These are phyloP conservation scores for Cirrhinus mrigala DNA, from an alignment of 2,797 vertebrate genomes.

Conservation along the genomic window DNA sequence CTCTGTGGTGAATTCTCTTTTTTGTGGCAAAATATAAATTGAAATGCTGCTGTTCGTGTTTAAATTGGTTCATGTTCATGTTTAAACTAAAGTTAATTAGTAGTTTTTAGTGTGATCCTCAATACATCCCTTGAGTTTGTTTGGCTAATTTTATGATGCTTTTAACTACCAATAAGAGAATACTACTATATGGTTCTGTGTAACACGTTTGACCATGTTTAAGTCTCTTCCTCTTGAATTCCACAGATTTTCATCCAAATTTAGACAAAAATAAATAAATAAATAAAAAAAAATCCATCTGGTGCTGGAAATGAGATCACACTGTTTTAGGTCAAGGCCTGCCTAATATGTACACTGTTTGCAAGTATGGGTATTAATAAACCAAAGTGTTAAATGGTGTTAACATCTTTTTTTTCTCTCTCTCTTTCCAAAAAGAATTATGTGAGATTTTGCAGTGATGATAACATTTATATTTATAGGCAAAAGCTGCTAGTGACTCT, in stretches of 20 bases:
- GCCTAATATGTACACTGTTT: neutral
- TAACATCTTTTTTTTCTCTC: neutral
- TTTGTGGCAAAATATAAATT: neutral
- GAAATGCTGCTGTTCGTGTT: neutral
- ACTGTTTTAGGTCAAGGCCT: neutral
- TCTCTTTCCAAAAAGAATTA: neutral
- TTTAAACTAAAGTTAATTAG: neutral
- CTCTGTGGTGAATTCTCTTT: neutral
- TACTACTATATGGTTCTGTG: neutral
- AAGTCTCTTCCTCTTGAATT: neutral
- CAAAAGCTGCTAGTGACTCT: neutral
- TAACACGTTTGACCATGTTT: neutral
- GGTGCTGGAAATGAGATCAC: neutral
- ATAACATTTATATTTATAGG: neutral
- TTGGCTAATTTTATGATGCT: neutral
- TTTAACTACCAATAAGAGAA: neutral
- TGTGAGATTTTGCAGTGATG: neutral
- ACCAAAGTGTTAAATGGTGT: neutral
- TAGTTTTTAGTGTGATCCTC: neutral
- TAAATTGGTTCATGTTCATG: neutral
- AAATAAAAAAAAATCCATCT: neutral
- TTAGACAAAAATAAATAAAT: neutral
- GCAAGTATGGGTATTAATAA: neutral
- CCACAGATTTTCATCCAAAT: neutral
- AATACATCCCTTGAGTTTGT: neutral